Base-by-base conservation (phyloP, 1,140 invertebrate genomes). In the Scaptomyza graminum region DNA sequence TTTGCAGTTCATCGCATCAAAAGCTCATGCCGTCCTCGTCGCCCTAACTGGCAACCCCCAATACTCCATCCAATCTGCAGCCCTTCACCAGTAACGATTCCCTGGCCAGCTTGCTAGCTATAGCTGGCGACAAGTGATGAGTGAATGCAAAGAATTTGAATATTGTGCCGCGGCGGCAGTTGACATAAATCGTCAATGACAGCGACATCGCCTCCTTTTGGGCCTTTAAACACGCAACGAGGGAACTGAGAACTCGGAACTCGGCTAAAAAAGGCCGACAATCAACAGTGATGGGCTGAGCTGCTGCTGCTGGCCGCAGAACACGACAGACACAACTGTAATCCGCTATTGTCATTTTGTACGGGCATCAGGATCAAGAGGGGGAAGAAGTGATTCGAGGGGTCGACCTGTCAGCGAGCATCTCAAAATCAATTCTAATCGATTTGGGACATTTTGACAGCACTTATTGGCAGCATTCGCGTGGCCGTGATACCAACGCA, bases 171-270 rank as follows among this genome's bases (percentile, higher is more conserved):
- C 83, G 62, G 76, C 76, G 67, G 72, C 83, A 79, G 79, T 83
- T 88, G 83, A 88, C 83, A 88, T 88, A 88, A 88, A 88, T 88
- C 83, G 83, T 88, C 83, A 83, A 82, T 88, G 83, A 88, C 83
- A 88, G 84, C 76, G 82, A 88, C 83, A 88, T 82, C 84, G 83
- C 83, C 83, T 88, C 84, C 83, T 79, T 76, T 79, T 83, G 79
- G 79, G 84, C 73, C 83, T 79, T 79, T 61, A 73, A 88, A 76
- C 82, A 88, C 79, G 83, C 82, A 70, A 41, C 61, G 51, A 55
- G 54, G 61, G 44, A 49, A 34, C 46, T 55, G 39, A 18, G n/a
- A n/a, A 22, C 18, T 22, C 18, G 18, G 64, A 44, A 34, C 31
- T 34, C 8, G 7, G 31, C 31, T 34, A 34, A 69, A 62, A 69